Evolutionary conservation across 2,797 vertebrate species (phyloP), one percentile per base, ranked within the genome.

Genomic region (Furcifer pardalis): DNA sequence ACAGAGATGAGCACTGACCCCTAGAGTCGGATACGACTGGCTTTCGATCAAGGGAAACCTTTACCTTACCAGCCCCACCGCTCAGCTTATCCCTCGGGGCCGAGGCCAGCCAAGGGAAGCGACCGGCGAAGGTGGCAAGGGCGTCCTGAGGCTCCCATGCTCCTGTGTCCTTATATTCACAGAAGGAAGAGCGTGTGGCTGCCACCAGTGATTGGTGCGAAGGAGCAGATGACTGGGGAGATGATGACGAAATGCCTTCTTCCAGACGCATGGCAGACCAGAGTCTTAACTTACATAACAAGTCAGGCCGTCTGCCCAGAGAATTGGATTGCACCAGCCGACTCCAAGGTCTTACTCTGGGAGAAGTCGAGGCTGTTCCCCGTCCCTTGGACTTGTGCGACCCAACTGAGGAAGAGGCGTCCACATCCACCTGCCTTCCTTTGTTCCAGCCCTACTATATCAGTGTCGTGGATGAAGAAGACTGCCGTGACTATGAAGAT

Each of bases 211-310:
- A 97, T 23, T 99, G 98, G 98, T 99, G 97, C 88, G 97, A 96
- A 23, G 94, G 94, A 74, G 97, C 98, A 0, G 97, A 98, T 82
- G 97, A 99, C 93, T 99, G 98, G 98, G 98, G 97, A 8, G 80
- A 85, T 79, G 96, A 92, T 4, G 15, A 80, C 1, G 95, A 94
- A 77, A 92, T 91, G 10, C 88, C 60, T 0, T 1, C 65, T 81
- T 3, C 84, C 42, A 75, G 76, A 0, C 40, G 13, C 30, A 19
- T 2, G 3, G 7, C 37, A 10, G 37, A 19, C 74, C 35, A n/a
- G 19, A 65, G 63, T 71, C n/a, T 6, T 86, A 6, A 63, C 77
- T 35, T 79, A 79, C 62, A 30, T 84, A 30, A 80, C 84, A 65
- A 71, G 74, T 77, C 46, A 2, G 81, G 65, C 62, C 23, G 37